Evolutionary conservation across 2,113 vertebrate genomes (phyloP), one percentile per base, ranked within the genome.

Genomic region (Corynorhinus townsendii): DNA sequence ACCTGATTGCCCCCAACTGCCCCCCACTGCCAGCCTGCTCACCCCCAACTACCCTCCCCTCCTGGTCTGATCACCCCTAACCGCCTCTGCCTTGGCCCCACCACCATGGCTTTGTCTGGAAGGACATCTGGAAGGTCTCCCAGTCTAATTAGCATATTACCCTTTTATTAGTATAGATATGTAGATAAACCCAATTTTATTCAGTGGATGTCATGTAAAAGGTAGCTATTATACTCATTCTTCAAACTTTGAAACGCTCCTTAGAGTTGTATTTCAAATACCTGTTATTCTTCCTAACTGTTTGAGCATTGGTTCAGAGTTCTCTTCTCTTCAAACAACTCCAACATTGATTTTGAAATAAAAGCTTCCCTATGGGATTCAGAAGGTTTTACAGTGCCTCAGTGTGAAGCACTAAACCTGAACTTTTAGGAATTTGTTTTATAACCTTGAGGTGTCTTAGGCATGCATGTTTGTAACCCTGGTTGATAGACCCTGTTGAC

Each of bases 361-460:
- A 97, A 95, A 90, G 83, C 0, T 83, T 93, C 88, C 86, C 86
- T 40, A 3, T 89, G 56, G 89, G 86, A 96, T 80, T 86, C 69
- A 86, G 66, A 83, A 92, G 89, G 69, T 92, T 96, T 97, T 86
- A 93, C 82, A 96, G 94, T 92, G 95, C 92, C 73, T 86, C 89
- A 24, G n/a, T 89, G 66, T 38, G 82, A 95, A 94, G 86, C n/a
- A 85, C 95, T 96, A 96, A 97, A 88, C 43, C 72, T 95, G 92
- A 92, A 93, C 95, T 95, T 97, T 95, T 45, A 94, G 94, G 90
- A 96, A 96, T 97, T 95, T 96, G 85, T 95, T 97, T 97, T 95
- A 93, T 95, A 94, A 97, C 89, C 93, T 92, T 94, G 89, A 95
- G 86, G 77, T 93, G 73, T 94, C 96, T 96, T 92, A 93, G 89